phyloP scores from a whole-genome alignment of 1,140 invertebrate genomes.

The Sycobia sp. region DNA sequence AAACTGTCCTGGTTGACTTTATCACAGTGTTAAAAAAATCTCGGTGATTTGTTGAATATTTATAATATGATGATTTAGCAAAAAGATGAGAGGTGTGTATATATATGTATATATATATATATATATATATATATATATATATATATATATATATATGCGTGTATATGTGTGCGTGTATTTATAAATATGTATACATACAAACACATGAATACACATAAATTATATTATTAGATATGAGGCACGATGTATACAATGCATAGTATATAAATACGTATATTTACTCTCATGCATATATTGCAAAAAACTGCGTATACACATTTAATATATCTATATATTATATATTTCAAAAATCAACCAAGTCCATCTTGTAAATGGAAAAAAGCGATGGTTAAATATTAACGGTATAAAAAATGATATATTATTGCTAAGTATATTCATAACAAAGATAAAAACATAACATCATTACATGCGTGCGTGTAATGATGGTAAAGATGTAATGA shows the following conservation, averaged over 20 bases:
- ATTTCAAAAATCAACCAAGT: slow-evolving; percentile 36
- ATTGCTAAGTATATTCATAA: slow-evolving; percentile 42
- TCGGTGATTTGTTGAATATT: slow-evolving; percentile 50
- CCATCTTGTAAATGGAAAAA: slow-evolving; percentile 30
- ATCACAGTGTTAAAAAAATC: slow-evolving; percentile 36
- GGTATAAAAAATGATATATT: slow-evolving; percentile 41
- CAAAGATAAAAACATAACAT: slow-evolving; percentile 40
- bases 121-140: too few species aligned
- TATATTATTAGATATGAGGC: slow-evolving; percentile 41
- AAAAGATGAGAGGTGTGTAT: slow-evolving; percentile 33
- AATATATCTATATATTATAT: slow-evolving; percentile 31
- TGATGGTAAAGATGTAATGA: slow-evolving; percentile 40
- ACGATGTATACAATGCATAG: slow-evolving; percentile 36
- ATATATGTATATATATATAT: slow-evolving; percentile 38
- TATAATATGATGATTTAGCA: slow-evolving; percentile 37
- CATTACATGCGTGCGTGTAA: slow-evolving; percentile 42
- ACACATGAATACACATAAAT: slow-evolving; percentile 40
- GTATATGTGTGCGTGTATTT: slow-evolving; percentile 36
- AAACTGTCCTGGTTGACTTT: too few species aligned
- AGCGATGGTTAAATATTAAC: slow-evolving; percentile 37
- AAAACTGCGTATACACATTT: slow-evolving; percentile 29
- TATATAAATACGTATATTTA: slow-evolving; percentile 30
- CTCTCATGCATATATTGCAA: slow-evolving; percentile 20
- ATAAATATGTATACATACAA: slow-evolving; percentile 37
- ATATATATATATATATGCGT: slow-evolving; percentile 36